Conservation (phyloP, 2,888 invertebrate genomes). For the Torymus tubicola region DNA sequence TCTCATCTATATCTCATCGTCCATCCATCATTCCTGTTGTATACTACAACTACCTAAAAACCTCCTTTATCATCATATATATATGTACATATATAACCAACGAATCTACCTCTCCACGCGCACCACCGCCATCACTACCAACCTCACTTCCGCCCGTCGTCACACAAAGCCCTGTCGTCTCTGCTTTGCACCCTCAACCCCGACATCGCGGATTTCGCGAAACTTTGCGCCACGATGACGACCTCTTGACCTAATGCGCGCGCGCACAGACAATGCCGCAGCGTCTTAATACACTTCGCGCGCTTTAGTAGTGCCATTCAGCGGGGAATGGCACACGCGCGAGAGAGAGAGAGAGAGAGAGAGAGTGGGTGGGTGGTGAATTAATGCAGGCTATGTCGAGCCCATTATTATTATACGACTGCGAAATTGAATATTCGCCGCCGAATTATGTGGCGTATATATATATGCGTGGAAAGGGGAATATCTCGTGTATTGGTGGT, state of each 20-base stretch:
- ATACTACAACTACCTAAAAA: no score
- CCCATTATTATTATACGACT: conserved; percentile 4
- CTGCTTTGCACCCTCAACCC: not conserved
- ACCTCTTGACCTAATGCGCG: conserved; percentile 32
- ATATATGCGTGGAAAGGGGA: no score
- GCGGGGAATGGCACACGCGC: not conserved
- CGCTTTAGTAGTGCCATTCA: not conserved
- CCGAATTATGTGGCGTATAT: not conserved
- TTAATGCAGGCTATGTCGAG: not conserved
- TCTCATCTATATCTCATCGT: no score
- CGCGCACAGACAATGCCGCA: conserved; percentile 9
- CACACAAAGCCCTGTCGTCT: no score
- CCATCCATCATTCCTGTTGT: no score
- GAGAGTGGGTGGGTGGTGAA: not conserved
- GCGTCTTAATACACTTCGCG: conserved; percentile 22
- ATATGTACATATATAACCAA: no score
- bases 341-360: not conserved
- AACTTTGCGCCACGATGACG: conserved; percentile 10
- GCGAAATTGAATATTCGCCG: conserved; percentile 32
- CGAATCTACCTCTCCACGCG: no score
- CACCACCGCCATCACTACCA: no score
- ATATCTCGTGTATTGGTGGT: no score
- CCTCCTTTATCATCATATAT: no score
- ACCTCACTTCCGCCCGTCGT: no score
- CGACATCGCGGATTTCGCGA: conserved; percentile 13